Percentiles rank a stretch among this genome's conserved stretches.
phyloP scores from a whole-genome alignment of 2,113 vertebrate genomes.

The Axis porcinus region DNA sequence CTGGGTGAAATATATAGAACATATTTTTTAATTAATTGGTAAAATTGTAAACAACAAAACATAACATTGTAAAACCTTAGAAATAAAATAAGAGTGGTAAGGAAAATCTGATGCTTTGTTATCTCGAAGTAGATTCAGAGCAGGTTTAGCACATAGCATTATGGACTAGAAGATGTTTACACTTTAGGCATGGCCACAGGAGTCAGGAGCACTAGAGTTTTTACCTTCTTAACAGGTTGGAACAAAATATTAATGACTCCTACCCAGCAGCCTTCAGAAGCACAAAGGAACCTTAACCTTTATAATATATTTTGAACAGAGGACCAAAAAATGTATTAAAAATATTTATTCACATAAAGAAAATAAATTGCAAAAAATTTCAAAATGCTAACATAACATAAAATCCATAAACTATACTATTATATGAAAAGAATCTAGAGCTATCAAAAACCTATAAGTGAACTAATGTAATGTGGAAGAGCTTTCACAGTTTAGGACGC shows the following conservation, averaged over 20 bases:
- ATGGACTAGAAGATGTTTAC: not conserved
- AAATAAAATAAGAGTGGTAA: not conserved
- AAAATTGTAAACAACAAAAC: not conserved
- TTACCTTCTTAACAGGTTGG: not conserved
- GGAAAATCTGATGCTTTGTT: not conserved
- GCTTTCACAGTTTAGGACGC: not conserved
- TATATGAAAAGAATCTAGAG: not conserved
- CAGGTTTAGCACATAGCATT: not conserved
- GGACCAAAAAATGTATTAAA: not conserved
- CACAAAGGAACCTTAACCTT: not conserved
- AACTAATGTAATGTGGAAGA: not conserved
- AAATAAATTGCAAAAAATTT: not conserved
- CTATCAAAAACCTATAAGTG: not conserved
- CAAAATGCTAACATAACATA: not conserved
- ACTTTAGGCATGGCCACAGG: not conserved
- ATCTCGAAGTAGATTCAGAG: not conserved
- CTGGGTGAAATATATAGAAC: not conserved
- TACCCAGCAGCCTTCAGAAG: not conserved
- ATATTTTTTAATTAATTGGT: not conserved
- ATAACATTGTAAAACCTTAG: not conserved
- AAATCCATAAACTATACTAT: not conserved
- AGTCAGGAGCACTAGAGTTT: not conserved
- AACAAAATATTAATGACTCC: not conserved
- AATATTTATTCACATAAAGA: not conserved
- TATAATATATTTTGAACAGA: not conserved